Evolutionary conservation across 2,888 invertebrate genomes (phyloP), one percentile per base, ranked within the genome.

Genomic region (Unio delphinus): DNA sequence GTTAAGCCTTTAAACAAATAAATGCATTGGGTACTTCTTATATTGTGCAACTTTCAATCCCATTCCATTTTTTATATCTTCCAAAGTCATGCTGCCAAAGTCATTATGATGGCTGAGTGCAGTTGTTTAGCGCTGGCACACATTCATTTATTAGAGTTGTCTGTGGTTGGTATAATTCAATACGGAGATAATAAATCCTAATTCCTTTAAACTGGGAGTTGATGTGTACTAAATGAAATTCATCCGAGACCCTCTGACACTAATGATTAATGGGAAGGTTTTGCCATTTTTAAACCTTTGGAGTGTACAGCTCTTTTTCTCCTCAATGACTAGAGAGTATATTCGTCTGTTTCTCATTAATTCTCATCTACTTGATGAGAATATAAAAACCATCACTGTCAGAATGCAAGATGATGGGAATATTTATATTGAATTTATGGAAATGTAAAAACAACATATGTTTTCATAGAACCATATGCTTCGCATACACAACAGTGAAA

Each of bases 401-500:
- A 77, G 72, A 77, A 77, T 77, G 65, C 71, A 72, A 69, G 68
- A 73, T 72, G 69, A 75, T 75, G 75, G 65, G 70, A 73, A 73
- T 75, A 77, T 73, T 75, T 77, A 77, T 77, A 73, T 73, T 72
- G 75, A 73, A 77, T 77, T 77, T 77, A 77, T 77, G 77, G 71
- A 62, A 65, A 77, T 75, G 66, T 69, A 61, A 73, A 73, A 70
- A 65, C 67, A 73, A 71, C 72, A 66, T 64, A 71, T 75, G 73
- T 73, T 70, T 70, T 59, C 68, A 60, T 71, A 75, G 75, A 77
- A 75, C 75, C 77, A 77, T 73, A 77, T 75, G 77, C 75, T 73
- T 67, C 11, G 11, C 45, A 45, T 45, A 45, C 45, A 45, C 45
- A 45, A 45, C 45, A 45, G 45, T 45, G 45, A 1, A 45, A 45